These are phyloP conservation scores for Galerucella nymphaeae DNA, from an alignment of 2,888 invertebrate genomes.

Conservation along the genomic window DNA sequence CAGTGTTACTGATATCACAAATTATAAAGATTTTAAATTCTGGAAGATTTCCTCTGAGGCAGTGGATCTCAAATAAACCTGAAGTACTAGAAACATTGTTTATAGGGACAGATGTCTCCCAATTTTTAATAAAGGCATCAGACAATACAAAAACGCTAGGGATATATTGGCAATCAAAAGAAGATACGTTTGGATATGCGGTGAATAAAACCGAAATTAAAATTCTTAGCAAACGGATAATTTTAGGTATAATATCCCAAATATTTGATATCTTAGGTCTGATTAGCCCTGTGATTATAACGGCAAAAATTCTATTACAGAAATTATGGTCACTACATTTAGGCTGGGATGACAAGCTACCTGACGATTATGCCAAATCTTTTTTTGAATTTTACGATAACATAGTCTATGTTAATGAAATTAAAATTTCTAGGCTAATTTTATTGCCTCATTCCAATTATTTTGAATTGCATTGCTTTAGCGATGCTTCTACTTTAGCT, in stretches of 20 bases:
- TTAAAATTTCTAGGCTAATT: too few species aligned
- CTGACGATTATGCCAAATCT: constrained; percentile 11
- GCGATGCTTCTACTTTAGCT: too few species aligned
- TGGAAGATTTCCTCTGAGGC: constrained; percentile 10
- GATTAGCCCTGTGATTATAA: constrained; percentile 42
- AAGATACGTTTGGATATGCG: constrained; percentile 32
- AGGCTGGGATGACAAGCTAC: constrained; percentile 47
- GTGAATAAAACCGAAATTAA: constrained; percentile 12
- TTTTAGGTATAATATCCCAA: constrained; percentile 33
- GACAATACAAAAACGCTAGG: constrained; percentile 35
- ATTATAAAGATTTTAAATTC: constrained; percentile 3
- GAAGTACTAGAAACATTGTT: constrained; percentile 15
- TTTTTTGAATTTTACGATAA: constrained; percentile 36
- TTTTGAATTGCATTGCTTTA: too few species aligned
- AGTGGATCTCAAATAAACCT: constrained; percentile 40
- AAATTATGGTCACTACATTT: constrained; percentile 44
- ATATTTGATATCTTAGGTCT: constrained; percentile 50
- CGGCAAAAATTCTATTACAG: constrained; percentile 48
- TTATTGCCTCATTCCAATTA: too few species aligned
- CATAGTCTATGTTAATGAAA: too few species aligned
- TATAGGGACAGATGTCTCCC: background rate
- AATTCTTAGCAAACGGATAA: constrained; percentile 10
- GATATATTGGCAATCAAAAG: constrained; percentile 35
- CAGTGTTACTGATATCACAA: constrained; percentile 22
- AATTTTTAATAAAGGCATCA: constrained; percentile 16